Evolutionary conservation across 2,888 invertebrate species (phyloP), one percentile per base, ranked within the genome.

Genomic region (Eristalinus sepulchralis): DNA sequence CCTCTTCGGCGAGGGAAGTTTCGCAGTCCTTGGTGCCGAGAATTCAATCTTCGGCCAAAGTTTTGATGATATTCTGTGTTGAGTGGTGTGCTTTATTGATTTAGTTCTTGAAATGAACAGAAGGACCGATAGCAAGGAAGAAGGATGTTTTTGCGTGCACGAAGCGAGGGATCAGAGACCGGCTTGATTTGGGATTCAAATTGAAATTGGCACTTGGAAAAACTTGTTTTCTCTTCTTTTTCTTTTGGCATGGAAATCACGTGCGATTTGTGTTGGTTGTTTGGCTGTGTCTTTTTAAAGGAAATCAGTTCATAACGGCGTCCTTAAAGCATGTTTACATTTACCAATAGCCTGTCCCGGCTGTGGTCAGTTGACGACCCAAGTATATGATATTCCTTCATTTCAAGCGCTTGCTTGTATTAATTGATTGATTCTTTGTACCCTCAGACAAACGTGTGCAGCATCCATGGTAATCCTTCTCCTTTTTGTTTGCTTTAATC

Each of bases 41-140:
- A 22, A 53, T 73, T 36, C 27, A 78, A 59, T 77, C 47, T 34
- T 75, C 67, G 39, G 64, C 3, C 13, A 70, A 83, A 75, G 80
- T 83, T 83, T 73, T 80, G 70, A 83, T 79, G 27, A 53, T 66
- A 66, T 75, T 75, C 60, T 62, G 64, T 55, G 33, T 22, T 75
- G 47, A 75, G 80, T 64, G 75, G 73, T 80, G 62, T 55, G 27
- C 53, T 80, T 71, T 80, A 80, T 84, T 80, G 66, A 80, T 70
- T 84, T 47, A 68, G 68, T 80, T 79, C 83, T 75, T 55, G 27
- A 79, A 63, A 34, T 67, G 20, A 24, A 66, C 36, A 11, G 27
- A 47, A 27, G 76, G 24, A 60, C 17, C 5, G 17, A 13, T 13
- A 67, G 59, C n/a, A n/a, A n/a, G 47, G 33, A 10, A 31, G 39